A percentile compares a stretch with the other conserved stretches of the same genome.
Conservation (phyloP, 2,888 invertebrate species). For the Meandrusa payeni region DNA sequence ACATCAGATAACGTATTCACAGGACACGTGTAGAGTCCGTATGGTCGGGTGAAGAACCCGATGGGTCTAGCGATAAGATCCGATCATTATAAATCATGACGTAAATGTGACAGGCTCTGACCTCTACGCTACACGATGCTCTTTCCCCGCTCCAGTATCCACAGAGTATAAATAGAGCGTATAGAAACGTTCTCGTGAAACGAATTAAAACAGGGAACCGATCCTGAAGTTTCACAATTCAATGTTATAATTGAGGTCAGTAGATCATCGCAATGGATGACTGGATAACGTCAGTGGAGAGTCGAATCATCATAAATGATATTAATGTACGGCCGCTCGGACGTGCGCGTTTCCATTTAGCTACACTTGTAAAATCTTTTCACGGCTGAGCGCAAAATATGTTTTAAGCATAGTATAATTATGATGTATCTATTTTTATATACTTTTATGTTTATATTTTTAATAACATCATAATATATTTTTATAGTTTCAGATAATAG, state of each 20-base stretch:
- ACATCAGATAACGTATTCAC: conserved; percentile 11
- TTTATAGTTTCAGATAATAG: too few species aligned
- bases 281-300: conserved; percentile 23
- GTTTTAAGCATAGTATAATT: too few species aligned
- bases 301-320: conserved; percentile 23
- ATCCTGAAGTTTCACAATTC: conserved; percentile 31
- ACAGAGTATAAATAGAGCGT: conserved; percentile 33
- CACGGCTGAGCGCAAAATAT: neutral
- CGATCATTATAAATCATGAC: conserved; percentile 68
- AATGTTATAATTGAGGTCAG: conserved; percentile 35
- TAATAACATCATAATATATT: too few species aligned
- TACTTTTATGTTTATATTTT: too few species aligned
- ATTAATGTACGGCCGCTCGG: conserved; percentile 11
- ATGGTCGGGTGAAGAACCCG: conserved; percentile 63
- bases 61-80: conserved; percentile 55
- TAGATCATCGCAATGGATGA: conserved; percentile 34
- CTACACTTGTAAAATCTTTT: conserved; percentile 20
- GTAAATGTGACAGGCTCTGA: conserved; percentile 57
- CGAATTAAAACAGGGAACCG: conserved; percentile 25
- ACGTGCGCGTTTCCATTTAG: conserved; percentile 10
- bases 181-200: conserved; percentile 21
- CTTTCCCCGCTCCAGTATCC: conserved; percentile 9
- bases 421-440: too few species aligned
- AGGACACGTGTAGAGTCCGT: conserved; percentile 36
- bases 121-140: conserved; percentile 47